Percentiles rank a stretch among this genome's conserved stretches.
Conservation (phyloP, 2,113 vertebrate genomes). For the Onychostruthus taczanowskii region DNA sequence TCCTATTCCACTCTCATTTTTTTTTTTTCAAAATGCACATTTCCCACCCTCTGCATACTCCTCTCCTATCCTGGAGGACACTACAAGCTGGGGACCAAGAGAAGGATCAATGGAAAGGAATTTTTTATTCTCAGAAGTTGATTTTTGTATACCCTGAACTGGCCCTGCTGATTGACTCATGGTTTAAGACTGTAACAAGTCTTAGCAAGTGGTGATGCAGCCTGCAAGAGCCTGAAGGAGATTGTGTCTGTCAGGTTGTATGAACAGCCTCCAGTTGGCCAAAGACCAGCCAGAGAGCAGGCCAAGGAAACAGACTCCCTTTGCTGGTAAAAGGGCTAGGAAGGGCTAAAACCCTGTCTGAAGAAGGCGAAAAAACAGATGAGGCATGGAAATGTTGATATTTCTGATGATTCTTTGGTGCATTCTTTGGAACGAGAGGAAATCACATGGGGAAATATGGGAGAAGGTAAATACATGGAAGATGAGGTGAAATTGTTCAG, state of each 20-base stretch:
- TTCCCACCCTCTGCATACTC: background rate
- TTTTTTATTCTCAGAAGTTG: background rate
- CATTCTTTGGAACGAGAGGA: background rate
- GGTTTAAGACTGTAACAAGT: background rate
- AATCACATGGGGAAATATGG: background rate
- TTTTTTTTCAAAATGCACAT: background rate
- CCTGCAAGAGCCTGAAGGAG: background rate
- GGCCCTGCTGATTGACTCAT: background rate
- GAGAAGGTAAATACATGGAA: background rate
- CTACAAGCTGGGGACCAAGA: background rate
- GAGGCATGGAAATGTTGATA: background rate
- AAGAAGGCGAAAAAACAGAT: background rate
- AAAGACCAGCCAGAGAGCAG: background rate
- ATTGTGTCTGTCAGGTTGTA: background rate
- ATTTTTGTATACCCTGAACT: background rate
- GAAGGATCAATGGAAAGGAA: background rate
- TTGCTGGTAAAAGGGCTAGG: background rate
- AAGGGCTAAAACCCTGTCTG: background rate
- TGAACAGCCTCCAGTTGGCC: background rate
- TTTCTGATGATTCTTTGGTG: background rate
- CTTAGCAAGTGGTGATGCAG: background rate
- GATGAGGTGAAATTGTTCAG: background rate
- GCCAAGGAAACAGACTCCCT: background rate
- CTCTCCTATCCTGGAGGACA: background rate
- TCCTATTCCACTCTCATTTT: background rate